These are phyloP conservation scores for Caerostris extrusa DNA, from an alignment of 1,140 invertebrate species.

Conservation along the genomic window DNA sequence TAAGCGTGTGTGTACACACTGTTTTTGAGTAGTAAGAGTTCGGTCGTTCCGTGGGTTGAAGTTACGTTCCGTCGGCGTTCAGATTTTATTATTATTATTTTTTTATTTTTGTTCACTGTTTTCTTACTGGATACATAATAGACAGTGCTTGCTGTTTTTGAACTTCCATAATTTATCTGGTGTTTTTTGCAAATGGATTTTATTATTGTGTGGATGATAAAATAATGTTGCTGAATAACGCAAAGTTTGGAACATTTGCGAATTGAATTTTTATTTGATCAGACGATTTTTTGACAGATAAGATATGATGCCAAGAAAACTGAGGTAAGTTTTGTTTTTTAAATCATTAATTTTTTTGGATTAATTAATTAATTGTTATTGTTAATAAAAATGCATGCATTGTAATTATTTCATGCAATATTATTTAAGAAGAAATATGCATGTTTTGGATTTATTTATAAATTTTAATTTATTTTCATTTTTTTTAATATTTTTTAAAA, in stretches of 20 bases:
- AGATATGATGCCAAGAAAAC: conserved; percentile 17
- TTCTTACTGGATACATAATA: conserved; percentile 17
- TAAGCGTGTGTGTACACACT: conserved; percentile 47
- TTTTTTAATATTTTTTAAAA: too few relatives aligned
- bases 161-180: conserved; percentile 2
- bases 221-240: background rate
- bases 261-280: background rate
- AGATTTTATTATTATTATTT: conserved; percentile 1
- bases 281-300: conserved; percentile 20
- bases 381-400: too few relatives aligned
- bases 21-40: conserved; percentile 24
- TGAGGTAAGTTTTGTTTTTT: background rate
- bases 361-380: too few relatives aligned
- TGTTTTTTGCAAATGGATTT: conserved; percentile 17
- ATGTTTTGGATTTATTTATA: too few relatives aligned
- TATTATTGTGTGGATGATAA: background rate
- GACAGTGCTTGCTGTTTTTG: background rate
- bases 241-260: background rate
- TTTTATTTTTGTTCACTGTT: conserved; percentile 18
- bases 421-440: too few relatives aligned
- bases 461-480: too few relatives aligned
- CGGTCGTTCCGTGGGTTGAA: background rate
- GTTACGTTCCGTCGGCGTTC: background rate
- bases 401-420: too few relatives aligned
- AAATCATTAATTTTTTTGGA: background rate